Percentiles rank a stretch among this genome's conserved stretches.
phyloP scores from a whole-genome alignment of 2,888 invertebrate genomes.

The Kuschelorhynchus macadamiae region DNA sequence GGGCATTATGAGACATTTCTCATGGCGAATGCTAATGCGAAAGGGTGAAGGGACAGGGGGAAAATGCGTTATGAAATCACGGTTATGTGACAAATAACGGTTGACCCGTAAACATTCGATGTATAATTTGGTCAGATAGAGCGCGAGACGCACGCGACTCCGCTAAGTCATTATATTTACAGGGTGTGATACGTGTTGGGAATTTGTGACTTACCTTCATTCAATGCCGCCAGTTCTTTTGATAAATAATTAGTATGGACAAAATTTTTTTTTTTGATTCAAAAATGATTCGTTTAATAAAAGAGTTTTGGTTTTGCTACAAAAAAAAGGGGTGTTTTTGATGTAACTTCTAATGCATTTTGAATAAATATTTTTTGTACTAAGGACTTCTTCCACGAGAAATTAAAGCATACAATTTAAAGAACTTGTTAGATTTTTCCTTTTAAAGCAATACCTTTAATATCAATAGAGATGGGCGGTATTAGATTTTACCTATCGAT shows the following conservation, averaged over 20 bases:
- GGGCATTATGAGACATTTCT: conserved; percentile 46
- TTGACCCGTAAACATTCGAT: conserved; percentile 65
- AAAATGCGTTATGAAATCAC: conserved; percentile 63
- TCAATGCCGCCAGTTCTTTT: too few species aligned
- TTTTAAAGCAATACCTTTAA: too few species aligned
- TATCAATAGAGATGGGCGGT: too few species aligned
- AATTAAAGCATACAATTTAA: too few species aligned
- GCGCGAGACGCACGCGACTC: conserved; percentile 61
- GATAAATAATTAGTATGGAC: too few species aligned
- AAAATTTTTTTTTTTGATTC: background rate
- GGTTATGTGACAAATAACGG: conserved; percentile 65
- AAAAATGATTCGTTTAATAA: background rate
- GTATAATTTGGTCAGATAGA: conserved; percentile 65
- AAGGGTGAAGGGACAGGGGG: conserved; percentile 41
- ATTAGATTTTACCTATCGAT: too few species aligned
- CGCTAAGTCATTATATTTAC: conserved; percentile 35
- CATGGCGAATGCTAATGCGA: conserved; percentile 45
- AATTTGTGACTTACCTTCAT: too few species aligned
- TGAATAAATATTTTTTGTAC: too few species aligned
- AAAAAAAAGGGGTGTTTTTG: too few species aligned
- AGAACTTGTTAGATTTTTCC: too few species aligned
- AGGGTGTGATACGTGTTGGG: conserved; percentile 30
- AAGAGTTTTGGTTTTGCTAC: background rate
- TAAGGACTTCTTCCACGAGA: too few species aligned
- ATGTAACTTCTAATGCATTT: background rate